Percentiles rank a stretch among this genome's conserved stretches.
phyloP scores from a whole-genome alignment of 37 sponge, comb jelly and placozoan genomes.

The Eunapius fragilis region DNA sequence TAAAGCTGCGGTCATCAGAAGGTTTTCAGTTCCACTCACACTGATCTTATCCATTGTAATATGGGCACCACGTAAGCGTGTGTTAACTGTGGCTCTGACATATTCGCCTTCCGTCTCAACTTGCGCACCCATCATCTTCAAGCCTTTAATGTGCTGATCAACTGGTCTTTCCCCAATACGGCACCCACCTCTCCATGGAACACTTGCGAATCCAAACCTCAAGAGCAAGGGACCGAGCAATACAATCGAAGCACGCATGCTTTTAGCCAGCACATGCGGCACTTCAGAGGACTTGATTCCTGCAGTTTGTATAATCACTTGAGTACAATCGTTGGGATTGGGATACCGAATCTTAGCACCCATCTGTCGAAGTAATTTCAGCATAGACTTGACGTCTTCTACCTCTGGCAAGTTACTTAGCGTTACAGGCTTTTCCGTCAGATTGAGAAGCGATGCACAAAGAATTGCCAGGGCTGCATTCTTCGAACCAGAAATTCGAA shows the following conservation, averaged over 20 bases:
- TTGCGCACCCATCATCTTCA: background rate
- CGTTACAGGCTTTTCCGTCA: background rate
- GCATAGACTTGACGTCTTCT: background rate
- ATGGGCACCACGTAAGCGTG: background rate
- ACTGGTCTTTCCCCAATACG: conserved; percentile 9
- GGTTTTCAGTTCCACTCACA: conserved; percentile 10
- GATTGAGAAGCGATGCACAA: background rate
- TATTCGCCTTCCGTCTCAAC: background rate
- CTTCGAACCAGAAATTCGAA: background rate
- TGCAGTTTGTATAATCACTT: too few relatives aligned
- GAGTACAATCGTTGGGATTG: too few relatives aligned
- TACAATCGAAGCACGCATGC: conserved; percentile 18
- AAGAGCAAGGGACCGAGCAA: conserved; percentile 11
- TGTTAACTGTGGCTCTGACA: background rate
- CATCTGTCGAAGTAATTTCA: background rate
- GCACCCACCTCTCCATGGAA: conserved; percentile 10
- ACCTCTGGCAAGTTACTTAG: background rate
- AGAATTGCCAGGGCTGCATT: background rate
- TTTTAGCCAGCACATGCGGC: too few relatives aligned
- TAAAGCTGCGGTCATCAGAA: conserved; percentile 7
- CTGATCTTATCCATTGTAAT: background rate
- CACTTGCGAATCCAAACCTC: background rate
- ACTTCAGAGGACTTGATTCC: background rate
- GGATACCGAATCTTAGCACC: background rate
- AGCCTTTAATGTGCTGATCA: conserved; percentile 5